Evolutionary conservation across 2,113 vertebrate species (phyloP).

Genomic region (Hippolais icterina): DNA sequence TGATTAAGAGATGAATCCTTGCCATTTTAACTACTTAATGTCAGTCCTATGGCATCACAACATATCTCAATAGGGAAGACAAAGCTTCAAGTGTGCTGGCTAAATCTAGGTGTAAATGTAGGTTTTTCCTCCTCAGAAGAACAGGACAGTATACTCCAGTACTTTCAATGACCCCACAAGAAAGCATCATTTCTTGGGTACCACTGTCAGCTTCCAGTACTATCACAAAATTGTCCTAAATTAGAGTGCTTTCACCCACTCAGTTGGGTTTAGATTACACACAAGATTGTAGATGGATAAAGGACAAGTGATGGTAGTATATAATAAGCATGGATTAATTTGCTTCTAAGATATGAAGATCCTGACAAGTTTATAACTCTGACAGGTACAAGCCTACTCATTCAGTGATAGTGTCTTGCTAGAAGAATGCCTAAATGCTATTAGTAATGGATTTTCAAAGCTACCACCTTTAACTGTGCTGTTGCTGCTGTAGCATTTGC

Average conservation of each 20-base stretch:
- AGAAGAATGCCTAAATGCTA: not conserved
- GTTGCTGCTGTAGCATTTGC: not conserved
- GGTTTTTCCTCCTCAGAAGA: not conserved
- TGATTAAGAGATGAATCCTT: not conserved
- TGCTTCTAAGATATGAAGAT: not conserved
- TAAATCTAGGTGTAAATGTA: not conserved
- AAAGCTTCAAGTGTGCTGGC: not conserved
- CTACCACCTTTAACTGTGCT: not conserved
- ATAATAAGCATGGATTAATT: not conserved
- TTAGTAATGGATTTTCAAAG: not conserved
- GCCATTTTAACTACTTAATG: not conserved
- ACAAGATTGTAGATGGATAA: not conserved
- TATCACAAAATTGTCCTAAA: not conserved
- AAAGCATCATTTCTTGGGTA: not conserved
- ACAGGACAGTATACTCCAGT: not conserved
- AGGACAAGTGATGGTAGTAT: not conserved
- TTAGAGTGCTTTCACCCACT: not conserved
- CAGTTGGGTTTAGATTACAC: not conserved
- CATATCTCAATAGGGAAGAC: accelerated
- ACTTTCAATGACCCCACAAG: not conserved
- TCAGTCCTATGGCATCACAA: not conserved
- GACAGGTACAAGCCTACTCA: not conserved
- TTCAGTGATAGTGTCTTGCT: not conserved
- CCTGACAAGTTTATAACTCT: not conserved
- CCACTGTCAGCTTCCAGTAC: not conserved